A percentile compares a stretch with the other conserved stretches of the same genome.
phyloP scores from a whole-genome alignment of 1,140 invertebrate genomes.

The Eumeta japonica region DNA sequence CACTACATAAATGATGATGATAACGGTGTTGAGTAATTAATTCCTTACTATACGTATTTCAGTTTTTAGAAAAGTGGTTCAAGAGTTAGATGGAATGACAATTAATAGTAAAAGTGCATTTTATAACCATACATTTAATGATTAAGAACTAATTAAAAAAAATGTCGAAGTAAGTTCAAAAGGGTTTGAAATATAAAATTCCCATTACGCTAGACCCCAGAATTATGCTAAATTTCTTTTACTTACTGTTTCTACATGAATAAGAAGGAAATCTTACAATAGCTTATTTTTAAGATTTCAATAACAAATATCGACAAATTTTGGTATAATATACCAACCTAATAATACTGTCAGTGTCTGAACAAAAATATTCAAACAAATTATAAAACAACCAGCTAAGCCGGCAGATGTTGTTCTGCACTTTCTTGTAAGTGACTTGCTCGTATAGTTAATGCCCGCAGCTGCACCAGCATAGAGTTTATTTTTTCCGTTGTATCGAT shows the following conservation, averaged over 20 bases:
- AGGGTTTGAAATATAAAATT: conserved; percentile 5
- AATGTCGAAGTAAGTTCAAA: background rate
- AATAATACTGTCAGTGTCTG: no score
- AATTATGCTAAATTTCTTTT: conserved; percentile 8
- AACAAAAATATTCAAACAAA: no score
- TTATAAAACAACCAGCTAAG: no score
- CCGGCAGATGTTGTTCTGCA: no score
- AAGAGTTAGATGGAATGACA: background rate
- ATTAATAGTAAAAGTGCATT: background rate
- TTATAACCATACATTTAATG: background rate
- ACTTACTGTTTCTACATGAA: background rate
- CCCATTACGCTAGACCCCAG: conserved; percentile 10
- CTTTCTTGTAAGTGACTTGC: no score
- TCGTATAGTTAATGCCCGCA: no score
- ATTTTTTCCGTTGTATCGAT: no score
- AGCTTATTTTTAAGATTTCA: conserved; percentile 24
- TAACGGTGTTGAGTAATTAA: conserved; percentile 1
- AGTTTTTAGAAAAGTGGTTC: background rate
- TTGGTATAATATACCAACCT: no score
- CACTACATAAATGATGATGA: conserved; percentile 1
- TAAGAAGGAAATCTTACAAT: background rate
- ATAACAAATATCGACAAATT: conserved; percentile 16
- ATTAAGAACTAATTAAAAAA: background rate
- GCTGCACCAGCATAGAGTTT: no score
- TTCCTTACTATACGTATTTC: background rate